Percentiles rank a stretch among this genome's conserved stretches.
These are phyloP conservation scores for Poeciliopsis paucimaculata DNA, from an alignment of 2,797 vertebrate genomes.

Conservation along the genomic window DNA sequence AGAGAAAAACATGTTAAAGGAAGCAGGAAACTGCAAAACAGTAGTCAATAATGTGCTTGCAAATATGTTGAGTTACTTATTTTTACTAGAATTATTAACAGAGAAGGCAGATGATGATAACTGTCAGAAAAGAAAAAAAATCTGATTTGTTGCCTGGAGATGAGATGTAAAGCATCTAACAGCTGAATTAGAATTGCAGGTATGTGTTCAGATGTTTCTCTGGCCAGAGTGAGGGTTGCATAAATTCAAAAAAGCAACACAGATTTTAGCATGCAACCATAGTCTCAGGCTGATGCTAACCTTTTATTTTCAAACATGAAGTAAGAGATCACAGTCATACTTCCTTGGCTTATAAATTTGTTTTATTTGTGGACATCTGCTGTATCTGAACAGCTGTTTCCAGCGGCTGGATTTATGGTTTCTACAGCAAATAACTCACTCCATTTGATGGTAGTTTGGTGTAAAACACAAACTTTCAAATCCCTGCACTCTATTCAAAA, in stretches of 20 bases:
- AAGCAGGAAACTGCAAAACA: background rate
- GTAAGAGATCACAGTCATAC: background rate
- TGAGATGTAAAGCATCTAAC: background rate
- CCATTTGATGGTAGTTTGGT: background rate
- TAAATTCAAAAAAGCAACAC: background rate
- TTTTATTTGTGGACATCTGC: background rate
- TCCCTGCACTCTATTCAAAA: background rate
- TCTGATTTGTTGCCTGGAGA: background rate
- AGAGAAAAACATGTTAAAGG: background rate
- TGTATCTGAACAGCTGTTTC: background rate
- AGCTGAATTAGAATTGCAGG: background rate
- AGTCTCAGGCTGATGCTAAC: background rate
- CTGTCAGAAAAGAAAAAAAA: background rate
- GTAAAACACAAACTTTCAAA: background rate
- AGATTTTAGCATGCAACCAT: background rate
- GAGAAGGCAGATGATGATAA: background rate
- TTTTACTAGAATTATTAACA: background rate
- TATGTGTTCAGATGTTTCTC: background rate
- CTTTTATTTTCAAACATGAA: background rate
- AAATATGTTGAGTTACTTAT: slow-evolving; percentile 1
- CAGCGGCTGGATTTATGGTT: background rate
- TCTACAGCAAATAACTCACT: slow-evolving; percentile 3
- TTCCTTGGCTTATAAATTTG: slow-evolving; percentile 1
- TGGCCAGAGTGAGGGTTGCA: background rate
- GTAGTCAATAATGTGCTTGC: background rate